Evolutionary conservation across 2,888 invertebrate genomes (phyloP), one percentile per base, ranked within the genome.

Genomic region (Spodoptera picta): DNA sequence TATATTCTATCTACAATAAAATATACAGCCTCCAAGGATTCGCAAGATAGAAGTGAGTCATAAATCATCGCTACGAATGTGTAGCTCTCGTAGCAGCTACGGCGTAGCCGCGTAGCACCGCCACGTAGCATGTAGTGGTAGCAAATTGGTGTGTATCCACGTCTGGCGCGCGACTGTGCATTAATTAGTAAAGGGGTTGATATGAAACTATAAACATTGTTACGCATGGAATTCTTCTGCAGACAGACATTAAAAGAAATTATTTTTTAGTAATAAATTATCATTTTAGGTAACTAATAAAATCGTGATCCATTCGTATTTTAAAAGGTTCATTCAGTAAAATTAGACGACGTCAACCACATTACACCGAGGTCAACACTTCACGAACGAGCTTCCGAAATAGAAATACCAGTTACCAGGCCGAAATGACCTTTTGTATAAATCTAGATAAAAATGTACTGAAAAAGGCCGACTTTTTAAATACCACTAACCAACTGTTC

Each of bases 41-140:
- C 36, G 19, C 11, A 48, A 48, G 46, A 41, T 45, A 54, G 42
- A 36, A 72, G 31, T 36, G 58, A 27, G n/a, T 57, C 72, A 60
- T 73, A 73, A 75, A 75, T 75, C 75, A 60, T 75, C 24, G 59
- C 72, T 75, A 71, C 59, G 19, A 61, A 75, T 49, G 51, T 75
- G 64, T 75, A 75, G 60, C 57, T 9, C 50, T 63, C 56, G 75
- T 68, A 61, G 60, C 57, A 14, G 45, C 57, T 75, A 80, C 70
- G 68, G 56, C 69, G 76, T 78, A 80, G 76, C 73, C 47, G 27
- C 56, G 64, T 63, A 59, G 63, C 60, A 10, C 4, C 65, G 55
- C 71, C 71, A 57, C 59, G 64, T 60, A 50, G 65, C 24, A 51
- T 62, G 51, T 64, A 52, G 61, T 58, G 68, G 62, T 41, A 59